These are phyloP conservation scores for Criorhina ranunculi DNA, from an alignment of 2,888 invertebrate species.

Conservation along the genomic window DNA sequence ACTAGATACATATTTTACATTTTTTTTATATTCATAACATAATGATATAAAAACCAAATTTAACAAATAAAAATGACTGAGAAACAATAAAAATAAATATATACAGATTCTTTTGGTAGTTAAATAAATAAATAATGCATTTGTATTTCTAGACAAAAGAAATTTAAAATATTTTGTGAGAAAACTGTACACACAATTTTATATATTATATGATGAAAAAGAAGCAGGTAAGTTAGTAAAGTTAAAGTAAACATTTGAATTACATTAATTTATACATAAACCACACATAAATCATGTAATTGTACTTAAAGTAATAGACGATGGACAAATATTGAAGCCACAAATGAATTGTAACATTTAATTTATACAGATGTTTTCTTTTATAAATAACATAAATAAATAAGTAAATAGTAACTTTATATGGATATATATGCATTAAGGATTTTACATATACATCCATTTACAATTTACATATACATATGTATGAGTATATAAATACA, in stretches of 20 bases:
- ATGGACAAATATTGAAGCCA: slow-evolving; percentile 19
- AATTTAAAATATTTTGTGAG: slow-evolving; percentile 66
- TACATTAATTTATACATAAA: slow-evolving; percentile 26
- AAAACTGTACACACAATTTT: slow-evolving; percentile 73
- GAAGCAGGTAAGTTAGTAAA: slow-evolving; percentile 1
- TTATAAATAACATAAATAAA: slow-evolving; percentile 7
- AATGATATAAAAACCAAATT: slow-evolving; percentile 8
- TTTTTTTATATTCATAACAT: background rate
- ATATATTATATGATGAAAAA: slow-evolving; percentile 26
- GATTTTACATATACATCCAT: slow-evolving; percentile 45
- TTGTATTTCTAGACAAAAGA: slow-evolving; percentile 31
- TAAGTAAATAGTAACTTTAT: slow-evolving; percentile 29
- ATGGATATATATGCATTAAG: slow-evolving; percentile 34
- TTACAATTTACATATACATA: slow-evolving; percentile 20
- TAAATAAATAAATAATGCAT: slow-evolving; percentile 61
- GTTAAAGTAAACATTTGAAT: background rate
- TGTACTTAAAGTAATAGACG: slow-evolving; percentile 10
- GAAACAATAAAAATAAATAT: slow-evolving; percentile 70
- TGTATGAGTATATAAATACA: slow-evolving; percentile 1
- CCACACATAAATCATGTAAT: background rate
- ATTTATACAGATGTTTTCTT: slow-evolving; percentile 12
- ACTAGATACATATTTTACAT: slow-evolving; percentile 6
- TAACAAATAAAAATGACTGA: slow-evolving; percentile 65
- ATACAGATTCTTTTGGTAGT: slow-evolving; percentile 57
- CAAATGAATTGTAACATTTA: slow-evolving; percentile 37